A percentile compares a stretch with the other conserved stretches of the same genome.
Conservation (phyloP, 30 jellyfish, hydroid and myxozoan genomes). For the Clytia hemisphaerica region DNA sequence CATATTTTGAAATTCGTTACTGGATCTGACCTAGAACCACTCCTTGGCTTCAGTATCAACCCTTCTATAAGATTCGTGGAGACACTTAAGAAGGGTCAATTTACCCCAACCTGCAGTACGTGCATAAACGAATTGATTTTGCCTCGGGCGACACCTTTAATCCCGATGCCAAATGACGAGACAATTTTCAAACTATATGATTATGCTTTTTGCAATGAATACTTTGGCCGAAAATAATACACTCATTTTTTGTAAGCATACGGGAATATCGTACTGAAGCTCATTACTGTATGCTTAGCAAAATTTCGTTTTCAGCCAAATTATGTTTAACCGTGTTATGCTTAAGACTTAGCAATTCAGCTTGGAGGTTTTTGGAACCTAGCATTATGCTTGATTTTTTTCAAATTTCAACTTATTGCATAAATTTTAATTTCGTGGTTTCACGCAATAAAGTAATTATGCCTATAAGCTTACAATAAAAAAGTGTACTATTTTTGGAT, state of each 20-base stretch:
- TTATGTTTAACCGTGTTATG: no score
- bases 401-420: no score
- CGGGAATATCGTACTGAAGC: neutral
- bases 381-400: no score
- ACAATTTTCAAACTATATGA: constrained; percentile 20
- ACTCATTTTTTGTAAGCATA: no score
- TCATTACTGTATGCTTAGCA: no score
- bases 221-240: constrained; percentile 16
- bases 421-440: no score
- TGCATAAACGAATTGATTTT: constrained; percentile 22
- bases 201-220: constrained; percentile 31
- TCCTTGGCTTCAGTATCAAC: constrained; percentile 17
- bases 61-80: constrained; percentile 26
- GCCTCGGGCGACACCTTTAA: constrained; percentile 15
- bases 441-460: no score
- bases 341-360: no score
- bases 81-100: neutral
- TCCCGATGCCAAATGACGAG: constrained; percentile 14
- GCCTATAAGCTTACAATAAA: no score
- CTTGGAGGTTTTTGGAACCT: no score
- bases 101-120: constrained; percentile 19
- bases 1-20: constrained; percentile 10
- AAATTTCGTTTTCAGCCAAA: no score
- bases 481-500: no score
- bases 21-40: constrained; percentile 36